Evolutionary conservation across 2,113 vertebrate species (phyloP).

Genomic region (Ptychochromis oligacanthus): DNA sequence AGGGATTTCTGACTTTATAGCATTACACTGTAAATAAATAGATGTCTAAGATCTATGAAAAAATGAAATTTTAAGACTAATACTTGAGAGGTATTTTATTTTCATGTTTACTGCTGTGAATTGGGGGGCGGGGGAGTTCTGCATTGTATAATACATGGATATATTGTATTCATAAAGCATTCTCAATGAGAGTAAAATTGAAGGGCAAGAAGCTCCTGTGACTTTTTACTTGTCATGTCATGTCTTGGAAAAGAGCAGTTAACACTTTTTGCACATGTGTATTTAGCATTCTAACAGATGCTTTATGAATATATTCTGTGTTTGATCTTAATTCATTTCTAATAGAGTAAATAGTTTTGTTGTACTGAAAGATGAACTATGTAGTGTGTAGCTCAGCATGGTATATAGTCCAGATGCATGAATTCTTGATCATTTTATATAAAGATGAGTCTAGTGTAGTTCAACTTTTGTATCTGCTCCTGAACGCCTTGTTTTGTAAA

Average conservation of each 20-base stretch:
- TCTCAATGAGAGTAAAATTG: conserved; percentile 62
- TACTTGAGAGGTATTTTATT: conserved; percentile 75
- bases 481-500: conserved; percentile 80
- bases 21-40: conserved; percentile 72
- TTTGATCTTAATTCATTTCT: conserved; percentile 73
- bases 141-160: conserved; percentile 67
- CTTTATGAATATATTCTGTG: conserved; percentile 83
- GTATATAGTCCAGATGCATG: conserved; percentile 78
- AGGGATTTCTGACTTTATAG: conserved; percentile 64
- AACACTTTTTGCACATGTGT: conserved; percentile 69
- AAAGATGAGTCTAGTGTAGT: conserved; percentile 65
- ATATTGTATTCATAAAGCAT: conserved; percentile 80
- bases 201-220: conserved; percentile 27
- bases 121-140: conserved; percentile 50
- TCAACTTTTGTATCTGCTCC: conserved; percentile 80
- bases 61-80: conserved; percentile 59
- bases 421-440: conserved; percentile 72
- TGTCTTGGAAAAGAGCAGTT: conserved; percentile 61
- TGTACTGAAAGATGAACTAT: conserved; percentile 78
- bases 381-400: conserved; percentile 81
- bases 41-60: conserved; percentile 61
- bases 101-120: conserved; percentile 76
- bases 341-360: conserved; percentile 80
- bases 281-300: conserved; percentile 76
- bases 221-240: conserved; percentile 65